Evolutionary conservation across 2,888 invertebrate species (phyloP), one percentile per base, ranked within the genome.

Genomic region (Syrphus vitripennis): DNA sequence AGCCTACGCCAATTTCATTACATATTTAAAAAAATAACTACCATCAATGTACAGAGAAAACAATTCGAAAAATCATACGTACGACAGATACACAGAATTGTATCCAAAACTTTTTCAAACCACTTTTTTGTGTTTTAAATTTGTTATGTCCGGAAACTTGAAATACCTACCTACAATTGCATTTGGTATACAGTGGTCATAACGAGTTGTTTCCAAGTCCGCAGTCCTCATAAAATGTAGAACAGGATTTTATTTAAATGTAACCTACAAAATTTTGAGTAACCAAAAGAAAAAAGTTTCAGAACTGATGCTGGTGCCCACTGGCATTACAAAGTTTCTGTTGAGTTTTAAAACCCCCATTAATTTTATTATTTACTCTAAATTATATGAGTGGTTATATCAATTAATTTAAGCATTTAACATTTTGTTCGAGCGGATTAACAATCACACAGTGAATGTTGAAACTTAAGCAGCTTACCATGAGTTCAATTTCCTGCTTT

Each of bases 11-110:
- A n/a, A 48, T 26, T 45, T 59, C 37, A 48, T 37, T n/a, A n/a
- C n/a, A n/a, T n/a, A 63, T 61, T 55, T 63, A 31, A 53, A 75
- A 67, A 14, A 37, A 59, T n/a, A n/a, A n/a, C n/a, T n/a, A 6
- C 48, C 21, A 57, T 55, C 42, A 19, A 40, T 55, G 9, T 5
- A 12, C 29, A 19, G 4, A 55, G 55, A 55, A 9, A 57, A 29
- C 55, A 10, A 59, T 59, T 21, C 31, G n/a, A 7, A 57, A 34
- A 10, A n/a, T n/a, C 24, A 78, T 55, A 14, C n/a, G n/a, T n/a
- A 21, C 14, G 14, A 26, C n/a, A 0, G 5, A 42, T 16, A 1
- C 16, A 19, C 1, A 4, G 29, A 19, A 21, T 21, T 2, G 5
- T 42, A 21, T 67, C 7, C 3, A 4, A 71, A 57, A 24, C 7